Conservation (phyloP, 2,888 invertebrate species). For the Flabesymbios commensalis region DNA sequence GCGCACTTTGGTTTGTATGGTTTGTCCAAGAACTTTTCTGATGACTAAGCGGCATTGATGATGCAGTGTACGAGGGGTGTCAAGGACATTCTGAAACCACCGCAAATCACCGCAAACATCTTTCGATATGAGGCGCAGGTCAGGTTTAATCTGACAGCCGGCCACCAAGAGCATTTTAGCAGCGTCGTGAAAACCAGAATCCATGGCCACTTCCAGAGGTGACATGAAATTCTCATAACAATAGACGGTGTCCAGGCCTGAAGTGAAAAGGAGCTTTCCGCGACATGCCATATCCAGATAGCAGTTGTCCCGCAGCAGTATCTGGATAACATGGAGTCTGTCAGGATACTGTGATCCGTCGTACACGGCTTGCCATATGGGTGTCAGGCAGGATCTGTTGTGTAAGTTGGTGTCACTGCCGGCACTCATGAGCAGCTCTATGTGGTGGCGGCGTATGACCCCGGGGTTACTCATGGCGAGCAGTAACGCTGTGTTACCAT, state of each 20-base stretch:
- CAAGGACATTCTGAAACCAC: constrained; percentile 19
- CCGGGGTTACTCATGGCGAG: constrained; percentile 21
- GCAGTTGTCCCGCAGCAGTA: constrained; percentile 24
- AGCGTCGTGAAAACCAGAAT: constrained; percentile 23
- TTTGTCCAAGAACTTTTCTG: constrained; percentile 20
- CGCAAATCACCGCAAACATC: constrained; percentile 13
- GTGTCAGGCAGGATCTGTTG: constrained; percentile 25
- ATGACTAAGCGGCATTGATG: constrained; percentile 21
- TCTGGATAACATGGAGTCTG: constrained; percentile 20
- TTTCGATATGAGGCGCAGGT: constrained; percentile 10
- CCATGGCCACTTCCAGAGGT: constrained; percentile 29
- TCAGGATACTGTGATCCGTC: constrained; percentile 25
- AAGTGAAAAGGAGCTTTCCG: constrained; percentile 25
- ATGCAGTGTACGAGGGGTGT: constrained; percentile 17
- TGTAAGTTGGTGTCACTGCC: constrained; percentile 22
- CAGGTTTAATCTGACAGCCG: constrained; percentile 22
- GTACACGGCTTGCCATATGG: constrained; percentile 29
- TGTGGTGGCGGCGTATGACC: constrained; percentile 22
- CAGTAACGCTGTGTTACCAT: constrained; percentile 22
- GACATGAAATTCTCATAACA: constrained; percentile 28
- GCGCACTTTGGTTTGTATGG: constrained; percentile 20
- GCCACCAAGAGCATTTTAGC: constrained; percentile 22
- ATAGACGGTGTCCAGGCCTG: constrained; percentile 22
- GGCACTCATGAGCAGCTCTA: constrained; percentile 18
- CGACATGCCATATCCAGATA: constrained; percentile 24